A percentile compares a stretch with the other conserved stretches of the same genome.
These are phyloP conservation scores for Amphipyra berbera DNA, from an alignment of 2,888 invertebrate genomes.

Conservation along the genomic window DNA sequence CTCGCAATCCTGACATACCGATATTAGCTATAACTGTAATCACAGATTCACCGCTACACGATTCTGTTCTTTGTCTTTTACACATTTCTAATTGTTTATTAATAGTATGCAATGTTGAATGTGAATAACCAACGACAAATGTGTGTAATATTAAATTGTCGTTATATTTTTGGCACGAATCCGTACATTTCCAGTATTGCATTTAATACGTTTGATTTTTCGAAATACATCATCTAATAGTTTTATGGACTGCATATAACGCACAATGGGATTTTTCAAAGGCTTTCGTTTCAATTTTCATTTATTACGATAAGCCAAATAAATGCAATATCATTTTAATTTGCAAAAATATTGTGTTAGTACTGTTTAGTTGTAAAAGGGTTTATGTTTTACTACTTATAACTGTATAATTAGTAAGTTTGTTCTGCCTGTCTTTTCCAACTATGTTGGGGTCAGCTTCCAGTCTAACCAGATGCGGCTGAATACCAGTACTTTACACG, in stretches of 20 bases:
- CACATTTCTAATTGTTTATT: no score
- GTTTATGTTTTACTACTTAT: neutral
- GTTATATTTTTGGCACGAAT: constrained; percentile 20
- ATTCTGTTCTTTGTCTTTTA: no score
- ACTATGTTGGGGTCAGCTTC: no score
- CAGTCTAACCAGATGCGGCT: no score
- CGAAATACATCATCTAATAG: constrained; percentile 3
- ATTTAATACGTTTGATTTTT: constrained; percentile 21
- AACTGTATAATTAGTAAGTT: no score
- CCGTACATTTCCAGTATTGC: constrained; percentile 11
- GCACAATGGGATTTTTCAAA: constrained; percentile 3
- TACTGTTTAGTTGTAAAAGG: neutral
- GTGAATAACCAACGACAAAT: constrained; percentile 2
- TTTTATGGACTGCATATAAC: constrained; percentile 12
- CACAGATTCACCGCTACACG: no score
- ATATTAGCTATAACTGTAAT: no score
- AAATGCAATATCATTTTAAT: neutral
- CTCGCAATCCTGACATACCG: no score
- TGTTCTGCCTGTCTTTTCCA: no score
- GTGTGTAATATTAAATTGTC: constrained; percentile 17
- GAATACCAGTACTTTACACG: no score
- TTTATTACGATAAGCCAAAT: constrained; percentile 14
- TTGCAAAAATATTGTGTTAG: neutral
- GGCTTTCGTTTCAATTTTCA: neutral
- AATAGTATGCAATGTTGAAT: no score